These are phyloP conservation scores for Heliconius nattereri DNA, from an alignment of 1,140 invertebrate species.

Conservation along the genomic window DNA sequence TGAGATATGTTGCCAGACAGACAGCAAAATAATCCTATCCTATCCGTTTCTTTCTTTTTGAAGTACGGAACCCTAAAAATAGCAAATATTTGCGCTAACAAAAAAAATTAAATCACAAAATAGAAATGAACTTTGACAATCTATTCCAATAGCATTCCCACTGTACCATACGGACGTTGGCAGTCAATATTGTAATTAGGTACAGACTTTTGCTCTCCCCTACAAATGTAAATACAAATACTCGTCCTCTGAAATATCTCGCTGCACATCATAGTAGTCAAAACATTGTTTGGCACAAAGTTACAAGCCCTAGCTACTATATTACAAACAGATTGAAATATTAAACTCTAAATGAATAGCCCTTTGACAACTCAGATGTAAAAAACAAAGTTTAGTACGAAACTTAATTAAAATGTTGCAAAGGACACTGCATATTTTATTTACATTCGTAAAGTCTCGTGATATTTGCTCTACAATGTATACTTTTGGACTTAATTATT, in stretches of 20 bases:
- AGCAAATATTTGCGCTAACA: not conserved
- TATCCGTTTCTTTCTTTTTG: no score
- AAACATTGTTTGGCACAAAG: constrained; percentile 1
- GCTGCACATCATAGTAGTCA: not conserved
- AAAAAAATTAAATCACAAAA: not conserved
- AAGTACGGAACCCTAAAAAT: no score
- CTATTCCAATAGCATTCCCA: not conserved
- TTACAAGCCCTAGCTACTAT: not conserved
- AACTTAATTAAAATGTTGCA: not conserved
- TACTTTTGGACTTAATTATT: not conserved
- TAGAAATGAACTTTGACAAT: not conserved
- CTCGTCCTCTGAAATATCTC: not conserved
- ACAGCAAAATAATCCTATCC: no score
- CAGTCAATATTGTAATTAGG: not conserved
- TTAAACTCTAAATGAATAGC: not conserved
- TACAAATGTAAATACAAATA: not conserved
- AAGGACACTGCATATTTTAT: not conserved
- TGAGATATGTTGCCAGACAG: no score
- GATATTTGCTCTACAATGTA: not conserved
- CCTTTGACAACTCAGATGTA: constrained; percentile 6
- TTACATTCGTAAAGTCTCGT: not conserved
- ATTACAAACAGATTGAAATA: constrained; percentile 1
- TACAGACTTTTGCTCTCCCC: not conserved
- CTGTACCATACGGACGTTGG: not conserved
- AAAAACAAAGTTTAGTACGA: not conserved